Evolutionary conservation across 1,140 invertebrate genomes (phyloP).

Genomic region (Drosophila teissieri): DNA sequence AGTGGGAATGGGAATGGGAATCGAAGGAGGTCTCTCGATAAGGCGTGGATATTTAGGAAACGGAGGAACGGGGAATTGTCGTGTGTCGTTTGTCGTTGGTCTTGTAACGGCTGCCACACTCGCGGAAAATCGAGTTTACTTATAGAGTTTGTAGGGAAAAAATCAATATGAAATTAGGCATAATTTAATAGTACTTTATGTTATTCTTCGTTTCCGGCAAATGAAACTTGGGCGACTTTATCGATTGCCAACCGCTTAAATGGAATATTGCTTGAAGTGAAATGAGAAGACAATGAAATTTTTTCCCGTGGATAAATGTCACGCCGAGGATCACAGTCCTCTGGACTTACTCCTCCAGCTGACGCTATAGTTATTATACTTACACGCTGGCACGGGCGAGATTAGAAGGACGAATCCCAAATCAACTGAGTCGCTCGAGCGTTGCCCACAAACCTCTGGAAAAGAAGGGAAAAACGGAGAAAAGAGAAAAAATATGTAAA

Average conservation of each 20-base stretch:
- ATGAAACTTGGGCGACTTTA: no score
- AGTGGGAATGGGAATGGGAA: slow-evolving; percentile 1
- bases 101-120: slow-evolving; percentile 52
- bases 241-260: no score
- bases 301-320: slow-evolving; percentile 1
- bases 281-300: background rate
- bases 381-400: slow-evolving; percentile 33
- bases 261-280: no score
- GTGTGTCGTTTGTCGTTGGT: slow-evolving; percentile 28
- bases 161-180: no score
- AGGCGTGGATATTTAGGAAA: slow-evolving; percentile 26
- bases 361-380: slow-evolving; percentile 31
- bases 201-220: no score
- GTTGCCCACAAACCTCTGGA: slow-evolving; percentile 42
- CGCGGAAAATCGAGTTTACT: background rate
- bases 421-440: slow-evolving; percentile 73
- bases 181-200: background rate
- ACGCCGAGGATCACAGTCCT: slow-evolving; percentile 5
- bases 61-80: slow-evolving; percentile 17
- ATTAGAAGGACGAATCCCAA: slow-evolving; percentile 51
- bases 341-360: slow-evolving; percentile 58
- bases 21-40: slow-evolving; percentile 46
- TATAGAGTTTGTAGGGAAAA: background rate
- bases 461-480: background rate
- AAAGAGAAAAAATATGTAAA: slow-evolving; percentile 1